These are phyloP conservation scores for Hyles vespertilio DNA, from an alignment of 1,140 invertebrate genomes.

Conservation along the genomic window DNA sequence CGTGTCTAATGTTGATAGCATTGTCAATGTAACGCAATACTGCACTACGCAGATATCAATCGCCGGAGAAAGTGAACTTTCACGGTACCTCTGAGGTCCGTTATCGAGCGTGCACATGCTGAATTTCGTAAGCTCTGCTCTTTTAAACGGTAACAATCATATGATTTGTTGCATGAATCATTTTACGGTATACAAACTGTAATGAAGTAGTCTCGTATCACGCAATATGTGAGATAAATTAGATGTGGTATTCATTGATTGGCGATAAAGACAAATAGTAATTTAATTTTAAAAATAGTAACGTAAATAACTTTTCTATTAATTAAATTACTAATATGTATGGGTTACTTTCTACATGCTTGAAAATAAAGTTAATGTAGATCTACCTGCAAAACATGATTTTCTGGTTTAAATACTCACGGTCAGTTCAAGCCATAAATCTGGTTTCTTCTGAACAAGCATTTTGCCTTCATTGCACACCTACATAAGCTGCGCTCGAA, in stretches of 20 bases:
- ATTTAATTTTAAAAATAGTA: too few species aligned
- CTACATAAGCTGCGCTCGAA: too few species aligned
- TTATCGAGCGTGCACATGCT: constrained; percentile 20
- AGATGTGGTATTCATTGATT: background rate
- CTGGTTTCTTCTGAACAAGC: too few species aligned
- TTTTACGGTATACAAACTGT: background rate
- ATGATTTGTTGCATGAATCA: background rate
- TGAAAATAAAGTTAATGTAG: background rate
- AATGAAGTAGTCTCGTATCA: background rate
- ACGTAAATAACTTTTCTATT: too few species aligned
- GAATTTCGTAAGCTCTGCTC: constrained; percentile 6
- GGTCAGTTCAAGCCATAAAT: too few species aligned
- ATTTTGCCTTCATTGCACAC: too few species aligned
- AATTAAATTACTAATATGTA: too few species aligned
- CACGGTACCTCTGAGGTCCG: constrained; percentile 22
- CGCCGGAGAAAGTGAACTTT: constrained; percentile 39
- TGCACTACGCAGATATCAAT: constrained; percentile 10
- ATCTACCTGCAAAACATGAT: background rate
- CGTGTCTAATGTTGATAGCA: background rate
- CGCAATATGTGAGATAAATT: background rate
- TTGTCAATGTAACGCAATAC: background rate
- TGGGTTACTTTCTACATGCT: background rate
- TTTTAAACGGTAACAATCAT: background rate
- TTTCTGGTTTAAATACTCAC: too few species aligned
- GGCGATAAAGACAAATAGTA: background rate